These are phyloP conservation scores for Pseudobourletiella spinata DNA, from an alignment of 1,140 invertebrate species.

Conservation along the genomic window DNA sequence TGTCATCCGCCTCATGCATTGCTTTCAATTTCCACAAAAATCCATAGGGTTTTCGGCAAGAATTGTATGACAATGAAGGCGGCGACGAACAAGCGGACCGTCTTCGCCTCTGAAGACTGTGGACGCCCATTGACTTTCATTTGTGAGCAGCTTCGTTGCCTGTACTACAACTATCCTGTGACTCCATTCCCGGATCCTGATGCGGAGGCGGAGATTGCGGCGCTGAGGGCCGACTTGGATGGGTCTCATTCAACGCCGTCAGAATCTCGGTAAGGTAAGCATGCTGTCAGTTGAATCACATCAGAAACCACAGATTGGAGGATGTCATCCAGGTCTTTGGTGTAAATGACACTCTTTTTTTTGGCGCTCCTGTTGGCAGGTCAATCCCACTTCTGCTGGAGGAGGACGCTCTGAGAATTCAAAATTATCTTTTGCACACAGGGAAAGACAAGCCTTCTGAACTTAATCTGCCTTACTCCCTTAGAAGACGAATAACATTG, in stretches of 20 bases:
- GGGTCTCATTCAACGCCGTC: slow-evolving; percentile 7
- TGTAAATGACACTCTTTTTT: too few species aligned
- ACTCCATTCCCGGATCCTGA: slow-evolving; percentile 31
- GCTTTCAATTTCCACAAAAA: too few species aligned
- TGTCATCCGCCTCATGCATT: too few species aligned
- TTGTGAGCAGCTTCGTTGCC: slow-evolving; percentile 34
- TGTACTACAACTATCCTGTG: slow-evolving; percentile 36
- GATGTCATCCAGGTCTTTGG: too few species aligned
- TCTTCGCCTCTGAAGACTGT: slow-evolving; percentile 32
- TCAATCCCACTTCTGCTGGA: neutral
- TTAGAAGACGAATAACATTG: neutral
- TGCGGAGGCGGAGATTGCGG: slow-evolving; percentile 7
- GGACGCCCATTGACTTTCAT: slow-evolving; percentile 29
- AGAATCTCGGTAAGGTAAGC: slow-evolving; percentile 30
- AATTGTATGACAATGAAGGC: slow-evolving; percentile 30
- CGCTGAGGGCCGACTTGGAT: slow-evolving; percentile 22
- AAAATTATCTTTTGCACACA: neutral
- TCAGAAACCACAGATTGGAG: too few species aligned
- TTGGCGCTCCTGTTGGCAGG: neutral
- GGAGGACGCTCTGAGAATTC: neutral
- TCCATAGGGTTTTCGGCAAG: too few species aligned
- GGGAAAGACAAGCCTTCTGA: neutral
- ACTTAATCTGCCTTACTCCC: neutral
- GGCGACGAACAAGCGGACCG: slow-evolving; percentile 10
- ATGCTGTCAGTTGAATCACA: neutral